Evolutionary conservation across 2,888 invertebrate species (phyloP).

Genomic region (Proisotoma minuta): DNA sequence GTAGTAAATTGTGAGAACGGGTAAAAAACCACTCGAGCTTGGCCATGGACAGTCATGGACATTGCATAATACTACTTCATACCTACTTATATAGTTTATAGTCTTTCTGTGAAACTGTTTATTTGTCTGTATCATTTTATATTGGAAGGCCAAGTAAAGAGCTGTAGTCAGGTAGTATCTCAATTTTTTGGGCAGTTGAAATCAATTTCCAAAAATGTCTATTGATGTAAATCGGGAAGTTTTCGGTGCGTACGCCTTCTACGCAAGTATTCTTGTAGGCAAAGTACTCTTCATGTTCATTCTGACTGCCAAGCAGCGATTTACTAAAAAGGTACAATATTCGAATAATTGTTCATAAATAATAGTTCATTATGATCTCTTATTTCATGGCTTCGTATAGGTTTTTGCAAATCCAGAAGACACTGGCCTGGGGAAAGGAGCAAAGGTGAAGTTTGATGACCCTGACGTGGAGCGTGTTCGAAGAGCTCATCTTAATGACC

Average conservation of each 20-base stretch:
- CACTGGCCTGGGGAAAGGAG: not conserved
- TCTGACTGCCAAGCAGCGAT: slow-evolving; percentile 22
- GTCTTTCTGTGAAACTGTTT: not conserved
- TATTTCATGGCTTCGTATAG: no score
- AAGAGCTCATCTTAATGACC: slow-evolving; percentile 66
- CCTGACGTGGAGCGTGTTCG: slow-evolving; percentile 9
- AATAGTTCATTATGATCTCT: not conserved
- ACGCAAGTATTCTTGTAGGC: slow-evolving; percentile 24
- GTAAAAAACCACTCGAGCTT: no score
- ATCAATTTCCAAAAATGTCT: not conserved
- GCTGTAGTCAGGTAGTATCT: not conserved
- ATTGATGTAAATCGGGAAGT: slow-evolving; percentile 14
- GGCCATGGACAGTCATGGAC: no score
- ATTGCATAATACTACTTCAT: not conserved
- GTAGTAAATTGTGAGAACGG: no score
- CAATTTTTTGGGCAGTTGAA: not conserved
- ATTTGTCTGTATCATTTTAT: no score
- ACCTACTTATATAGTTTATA: not conserved
- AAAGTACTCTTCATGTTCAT: slow-evolving; percentile 28
- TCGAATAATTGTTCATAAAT: not conserved
- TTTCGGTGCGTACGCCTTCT: slow-evolving; percentile 31
- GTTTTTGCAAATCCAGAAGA: slow-evolving; percentile 14
- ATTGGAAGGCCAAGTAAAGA: no score
- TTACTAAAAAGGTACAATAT: slow-evolving; percentile 16
- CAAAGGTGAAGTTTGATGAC: slow-evolving; percentile 8